phyloP scores from a whole-genome alignment of 2,888 invertebrate species.

The Acleris emargana region DNA sequence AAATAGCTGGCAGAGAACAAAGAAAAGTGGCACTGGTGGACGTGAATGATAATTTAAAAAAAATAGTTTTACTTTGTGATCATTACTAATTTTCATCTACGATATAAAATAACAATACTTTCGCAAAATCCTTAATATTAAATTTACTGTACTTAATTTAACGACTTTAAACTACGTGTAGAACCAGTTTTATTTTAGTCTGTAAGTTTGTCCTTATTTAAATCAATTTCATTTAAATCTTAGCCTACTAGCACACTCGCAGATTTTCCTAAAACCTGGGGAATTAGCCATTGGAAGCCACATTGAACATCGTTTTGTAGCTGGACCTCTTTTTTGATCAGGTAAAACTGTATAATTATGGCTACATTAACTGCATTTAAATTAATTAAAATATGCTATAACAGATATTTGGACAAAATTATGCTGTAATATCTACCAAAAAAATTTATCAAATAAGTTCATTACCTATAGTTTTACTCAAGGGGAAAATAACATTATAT shows the following conservation, averaged over 20 bases:
- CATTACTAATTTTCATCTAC: too few species aligned
- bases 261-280: slow-evolving; percentile 1
- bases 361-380: neutral
- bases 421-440: neutral
- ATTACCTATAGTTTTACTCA: neutral
- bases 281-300: neutral
- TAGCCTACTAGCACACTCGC: neutral
- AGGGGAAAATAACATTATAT: neutral
- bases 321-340: neutral
- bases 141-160: too few species aligned
- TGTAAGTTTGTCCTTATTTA: slow-evolving; percentile 21
- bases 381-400: neutral
- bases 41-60: too few species aligned
- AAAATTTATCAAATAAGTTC: neutral
- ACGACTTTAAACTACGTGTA: neutral
- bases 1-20: too few species aligned
- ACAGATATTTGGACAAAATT: neutral
- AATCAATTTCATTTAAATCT: slow-evolving; percentile 12
- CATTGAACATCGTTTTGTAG: neutral
- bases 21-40: too few species aligned
- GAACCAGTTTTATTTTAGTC: slow-evolving; percentile 1
- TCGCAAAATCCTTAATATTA: too few species aligned
- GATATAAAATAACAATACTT: too few species aligned
- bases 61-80: too few species aligned
- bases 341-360: neutral